These are phyloP conservation scores for Gobius niger DNA, from an alignment of 2,113 vertebrate genomes.

Conservation along the genomic window DNA sequence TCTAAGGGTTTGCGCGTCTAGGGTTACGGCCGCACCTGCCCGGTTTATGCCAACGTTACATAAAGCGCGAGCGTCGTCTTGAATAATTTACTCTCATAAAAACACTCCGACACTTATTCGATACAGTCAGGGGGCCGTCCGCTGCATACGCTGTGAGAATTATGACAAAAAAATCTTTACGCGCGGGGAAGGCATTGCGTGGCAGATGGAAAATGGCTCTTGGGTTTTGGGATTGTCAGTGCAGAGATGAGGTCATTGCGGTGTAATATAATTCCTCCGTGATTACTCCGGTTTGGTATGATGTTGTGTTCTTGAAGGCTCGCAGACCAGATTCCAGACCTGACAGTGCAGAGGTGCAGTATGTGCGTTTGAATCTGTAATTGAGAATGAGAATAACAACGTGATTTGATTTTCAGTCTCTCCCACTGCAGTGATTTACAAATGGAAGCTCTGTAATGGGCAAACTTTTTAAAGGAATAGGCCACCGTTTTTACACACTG, in stretches of 20 bases:
- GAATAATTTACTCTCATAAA: slow-evolving; percentile 69
- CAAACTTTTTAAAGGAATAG: no score
- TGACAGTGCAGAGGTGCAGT: slow-evolving; percentile 11
- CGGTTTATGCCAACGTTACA: neutral
- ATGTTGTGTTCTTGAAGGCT: slow-evolving; percentile 3
- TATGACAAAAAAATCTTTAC: slow-evolving; percentile 27
- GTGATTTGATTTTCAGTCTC: slow-evolving; percentile 40
- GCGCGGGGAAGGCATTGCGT: slow-evolving; percentile 10
- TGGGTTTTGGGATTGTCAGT: slow-evolving; percentile 35
- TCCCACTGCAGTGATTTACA: no score
- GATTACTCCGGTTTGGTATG: slow-evolving; percentile 17
- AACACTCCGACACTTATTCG: slow-evolving; percentile 50
- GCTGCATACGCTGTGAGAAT: slow-evolving; percentile 45
- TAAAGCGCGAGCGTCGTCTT: slow-evolving; percentile 15
- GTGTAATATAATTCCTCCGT: slow-evolving; percentile 43
- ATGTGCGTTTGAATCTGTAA: slow-evolving; percentile 20
- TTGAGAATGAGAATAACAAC: slow-evolving; percentile 33
- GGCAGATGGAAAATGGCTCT: slow-evolving; percentile 43
- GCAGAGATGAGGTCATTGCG: slow-evolving; percentile 59
- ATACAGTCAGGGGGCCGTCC: slow-evolving; percentile 33
- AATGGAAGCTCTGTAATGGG: no score
- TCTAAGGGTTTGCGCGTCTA: slow-evolving; percentile 57
- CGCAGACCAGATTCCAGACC: slow-evolving; percentile 26
- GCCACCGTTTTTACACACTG: no score
- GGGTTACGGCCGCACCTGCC: slow-evolving; percentile 66